Evolutionary conservation across 1,140 invertebrate species (phyloP), one percentile per base, ranked within the genome.

Genomic region (Thaumetopoea pityocampa): DNA sequence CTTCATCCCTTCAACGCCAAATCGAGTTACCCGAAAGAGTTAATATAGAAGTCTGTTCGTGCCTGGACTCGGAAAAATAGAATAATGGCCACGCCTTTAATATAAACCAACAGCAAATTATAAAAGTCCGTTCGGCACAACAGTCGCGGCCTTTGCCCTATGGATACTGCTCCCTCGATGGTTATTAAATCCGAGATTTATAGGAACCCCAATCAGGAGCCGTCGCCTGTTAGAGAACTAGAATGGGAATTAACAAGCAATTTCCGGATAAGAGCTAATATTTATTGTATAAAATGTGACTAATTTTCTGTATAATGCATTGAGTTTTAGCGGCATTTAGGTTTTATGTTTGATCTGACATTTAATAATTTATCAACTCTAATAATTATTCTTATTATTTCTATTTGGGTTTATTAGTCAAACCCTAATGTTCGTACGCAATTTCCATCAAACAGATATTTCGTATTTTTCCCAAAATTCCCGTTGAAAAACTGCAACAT

Each of bases 1-100:
- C 69, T 62, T 72, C 67, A 70, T 72, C 71, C 71, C 61, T 72
- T 70, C 64, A 64, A 55, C 53, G 54, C 59, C 51, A 61, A 72
- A 76, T 70, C 70, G 68, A 76, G 71, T 76, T 76, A 64, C 67
- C 67, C 64, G 72, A 70, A 62, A 65, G 71, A 70, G 68, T 76
- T 72, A 76, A 72, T 76, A 76, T 70, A 76, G 71, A 70, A 64
- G 48, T 44, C 51, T 49, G 45, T 28, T 47, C 71, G 71, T 72
- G 68, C 35, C 29, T 45, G 20, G 71, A 67, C 65, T 76, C 32
- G 46, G 51, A 69, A 71, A 53, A 49, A 30, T 47, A 28, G 23
- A 61, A 50, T 61, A 65, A 58, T 54, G 55, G 53, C 34, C 34
- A 38, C 22, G 24, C 51, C 47, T 64, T 54, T 55, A 49, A 50